Percentiles rank a stretch among this genome's conserved stretches.
These are phyloP conservation scores for Phoxinus phoxinus DNA, from an alignment of 2,113 vertebrate genomes.

Conservation along the genomic window DNA sequence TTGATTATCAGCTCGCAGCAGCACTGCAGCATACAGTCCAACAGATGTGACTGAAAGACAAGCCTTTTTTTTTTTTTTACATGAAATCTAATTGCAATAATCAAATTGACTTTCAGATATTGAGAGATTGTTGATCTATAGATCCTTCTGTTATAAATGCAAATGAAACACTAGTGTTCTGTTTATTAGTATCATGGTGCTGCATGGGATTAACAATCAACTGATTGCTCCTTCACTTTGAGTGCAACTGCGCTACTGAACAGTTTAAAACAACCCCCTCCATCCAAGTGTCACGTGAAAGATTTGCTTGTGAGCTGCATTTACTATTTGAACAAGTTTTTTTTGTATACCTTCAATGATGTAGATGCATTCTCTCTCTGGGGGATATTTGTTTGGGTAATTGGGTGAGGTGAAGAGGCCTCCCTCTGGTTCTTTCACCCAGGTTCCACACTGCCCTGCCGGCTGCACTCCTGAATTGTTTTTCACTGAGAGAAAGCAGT, in stretches of 20 bases:
- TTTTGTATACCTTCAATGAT: conserved; percentile 93
- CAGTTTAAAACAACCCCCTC: conserved; percentile 20
- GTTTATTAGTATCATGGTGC: conserved; percentile 1
- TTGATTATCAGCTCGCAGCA: neutral
- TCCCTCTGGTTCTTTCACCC: conserved; percentile 96
- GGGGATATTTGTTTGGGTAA: conserved; percentile 97
- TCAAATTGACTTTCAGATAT: neutral
- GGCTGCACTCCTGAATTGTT: conserved; percentile 92
- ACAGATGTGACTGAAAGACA: neutral
- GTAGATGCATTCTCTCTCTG: conserved; percentile 95
- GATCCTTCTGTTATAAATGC: neutral
- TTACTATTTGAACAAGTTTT: neutral
- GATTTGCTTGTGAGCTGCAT: neutral
- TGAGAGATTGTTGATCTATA: conserved; percentile 1
- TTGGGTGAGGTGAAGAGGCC: conserved; percentile 98
- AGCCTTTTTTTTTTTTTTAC: neutral
- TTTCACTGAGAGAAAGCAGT: conserved; percentile 80
- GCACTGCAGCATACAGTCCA: neutral
- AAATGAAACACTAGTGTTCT: neutral
- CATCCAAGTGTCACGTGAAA: neutral
- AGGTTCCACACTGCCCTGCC: conserved; percentile 93
- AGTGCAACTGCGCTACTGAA: neutral
- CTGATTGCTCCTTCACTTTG: conserved; percentile 10
- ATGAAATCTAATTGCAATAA: neutral
- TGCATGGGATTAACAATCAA: conserved; percentile 46